Percentiles rank a stretch among this genome's conserved stretches.
Evolutionary conservation across 2,113 vertebrate genomes (phyloP).

Genomic region (Xiphophorus couchianus): DNA sequence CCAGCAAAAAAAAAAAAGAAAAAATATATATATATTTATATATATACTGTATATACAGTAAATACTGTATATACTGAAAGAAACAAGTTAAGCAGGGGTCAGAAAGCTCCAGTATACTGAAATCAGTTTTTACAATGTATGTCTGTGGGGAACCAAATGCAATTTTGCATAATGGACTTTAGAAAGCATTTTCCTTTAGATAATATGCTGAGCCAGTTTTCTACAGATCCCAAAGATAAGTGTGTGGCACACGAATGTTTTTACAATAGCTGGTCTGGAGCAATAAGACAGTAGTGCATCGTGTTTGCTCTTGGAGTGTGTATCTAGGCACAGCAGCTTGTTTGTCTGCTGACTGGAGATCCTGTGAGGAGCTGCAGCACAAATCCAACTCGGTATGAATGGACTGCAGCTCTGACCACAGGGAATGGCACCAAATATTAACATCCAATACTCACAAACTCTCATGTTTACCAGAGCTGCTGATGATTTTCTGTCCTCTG

Average conservation of each 20-base stretch:
- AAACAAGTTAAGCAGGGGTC: too few relatives aligned
- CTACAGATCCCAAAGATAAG: conserved; percentile 9
- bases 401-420: conserved; percentile 54
- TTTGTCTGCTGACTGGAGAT: conserved; percentile 44
- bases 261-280: conserved; percentile 32
- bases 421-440: conserved; percentile 61
- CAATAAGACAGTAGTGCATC: conserved; percentile 39
- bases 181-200: not conserved
- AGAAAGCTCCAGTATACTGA: too few relatives aligned
- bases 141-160: not conserved
- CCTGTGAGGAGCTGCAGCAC: conserved; percentile 19
- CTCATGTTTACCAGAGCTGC: conserved; percentile 44
- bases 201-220: not conserved
- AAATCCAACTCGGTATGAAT: conserved; percentile 44
- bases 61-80: too few relatives aligned
- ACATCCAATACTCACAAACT: conserved; percentile 48
- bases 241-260: conserved; percentile 7
- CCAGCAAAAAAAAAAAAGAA: too few relatives aligned
- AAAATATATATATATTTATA: too few relatives aligned
- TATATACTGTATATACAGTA: too few relatives aligned
- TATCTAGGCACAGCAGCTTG: conserved; percentile 37
- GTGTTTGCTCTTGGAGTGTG: conserved; percentile 37
- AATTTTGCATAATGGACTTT: not conserved
- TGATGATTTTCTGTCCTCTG: conserved; percentile 25
- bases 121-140: not conserved